Evolutionary conservation across 2,113 vertebrate species (phyloP), one percentile per base, ranked within the genome.

Genomic region (Heterochromis multidens): DNA sequence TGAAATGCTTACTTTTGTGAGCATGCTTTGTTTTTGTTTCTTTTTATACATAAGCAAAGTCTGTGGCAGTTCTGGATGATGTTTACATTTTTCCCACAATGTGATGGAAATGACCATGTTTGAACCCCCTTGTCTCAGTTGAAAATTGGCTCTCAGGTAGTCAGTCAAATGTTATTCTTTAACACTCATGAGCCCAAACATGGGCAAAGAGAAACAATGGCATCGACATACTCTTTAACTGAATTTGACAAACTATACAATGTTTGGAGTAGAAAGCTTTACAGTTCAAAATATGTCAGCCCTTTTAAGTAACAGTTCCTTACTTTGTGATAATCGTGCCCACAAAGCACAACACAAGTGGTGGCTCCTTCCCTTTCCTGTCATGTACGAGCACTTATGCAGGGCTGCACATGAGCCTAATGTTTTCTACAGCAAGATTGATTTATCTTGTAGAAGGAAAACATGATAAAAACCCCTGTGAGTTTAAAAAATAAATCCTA

Each of bases 401-500:
- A 61, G 27, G 59, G 16, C 17, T 60, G 58, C 27, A 33, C 29
- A 62, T 9, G 9, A 72, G 40, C 40, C 40, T 25, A 29, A 29
- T 72, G 67, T 72, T 43, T 72, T 25, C 40, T 29, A 27, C 65
- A 70, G 0, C 16, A 72, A 12, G 10, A 72, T 27, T 0, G 29
- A 52, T 52, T 49, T 19, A 72, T 52, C 25, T 19, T 29, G 6
- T 21, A 29, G 67, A 72, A 72, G 25, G n/a, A 67, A 43, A 67
- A 67, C 13, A 17, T 25, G 63, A 43, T 10, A 35, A 25, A 72
- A 31, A 1, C 3, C 8, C 19, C 43, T 0, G 17, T 7, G 25
- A 49, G 5, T 72, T 72, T 21, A 52, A 3, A 29, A 67, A 70
- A 72, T 19, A 29, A 29, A 1, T 49, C 23, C 49, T 25, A 37